Evolutionary conservation across 1,140 invertebrate species (phyloP), one percentile per base, ranked within the genome.

Genomic region (Penaeus japonicus): DNA sequence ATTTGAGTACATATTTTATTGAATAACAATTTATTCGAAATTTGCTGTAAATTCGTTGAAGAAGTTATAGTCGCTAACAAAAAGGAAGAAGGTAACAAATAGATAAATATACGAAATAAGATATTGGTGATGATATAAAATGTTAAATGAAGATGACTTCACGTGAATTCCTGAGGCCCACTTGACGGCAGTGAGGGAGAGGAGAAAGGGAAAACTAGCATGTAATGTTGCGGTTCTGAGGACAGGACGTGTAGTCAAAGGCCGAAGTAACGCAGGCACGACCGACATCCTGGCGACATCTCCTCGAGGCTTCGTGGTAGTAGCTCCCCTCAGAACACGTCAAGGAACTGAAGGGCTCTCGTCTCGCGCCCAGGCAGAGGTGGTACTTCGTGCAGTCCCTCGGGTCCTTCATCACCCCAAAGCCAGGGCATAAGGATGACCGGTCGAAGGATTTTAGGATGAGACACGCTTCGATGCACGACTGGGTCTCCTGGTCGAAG

Each of bases 161-260:
- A 22, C 24, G 53, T 32, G 22, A 27, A 54, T 0, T 2, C 4
- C 35, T 20, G 5, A 4, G 27, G 32, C 17, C 32, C 17, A 0
- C 4, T 20, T 24, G 78, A 18, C 24, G 27, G 7, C 18, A 24
- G 22, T 1, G 78, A 1, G 4, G 3, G 78, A 54, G 32, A 80
- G 78, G 24, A 4, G 27, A 27, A 39, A 27, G 35, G 75, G 22
- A 15, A 15, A 39, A 78, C 24, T 30, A 39, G 35, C 22, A 65
- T 12, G 20, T 59, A 15, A 83, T 30, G 20, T 84, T 35, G 18
- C 32, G 47, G 35, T 54, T 24, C 17, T 73, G 65, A 10, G 84
- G 84, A 30, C 84, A 85, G 27, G 39, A 53, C 3, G 17, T 53
- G 84, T 85, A 85, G 39, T 85, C 84, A 22, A 85, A 85, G 35